phyloP scores from a whole-genome alignment of 30 jellyfish, hydroid and myxozoan species.

The Pelagia noctiluca region DNA sequence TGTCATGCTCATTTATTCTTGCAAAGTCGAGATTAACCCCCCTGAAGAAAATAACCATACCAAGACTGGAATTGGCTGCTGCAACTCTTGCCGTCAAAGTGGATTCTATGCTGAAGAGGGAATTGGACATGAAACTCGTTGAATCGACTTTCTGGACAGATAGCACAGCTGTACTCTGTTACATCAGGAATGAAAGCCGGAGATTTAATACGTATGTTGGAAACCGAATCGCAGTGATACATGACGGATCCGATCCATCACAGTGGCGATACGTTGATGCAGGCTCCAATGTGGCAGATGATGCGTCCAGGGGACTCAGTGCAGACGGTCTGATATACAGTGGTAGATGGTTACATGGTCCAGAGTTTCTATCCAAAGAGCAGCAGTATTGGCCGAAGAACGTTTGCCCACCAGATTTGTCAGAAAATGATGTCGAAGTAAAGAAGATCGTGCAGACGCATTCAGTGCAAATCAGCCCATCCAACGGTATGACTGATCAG shows the following conservation, averaged over 20 bases:
- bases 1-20: conserved; percentile 30
- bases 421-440: conserved; percentile 50
- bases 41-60: conserved; percentile 37
- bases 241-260: conserved; percentile 25
- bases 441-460: conserved; percentile 21
- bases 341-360: conserved; percentile 48
- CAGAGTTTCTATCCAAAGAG: conserved; percentile 45
- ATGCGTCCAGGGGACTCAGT: conserved; percentile 42
- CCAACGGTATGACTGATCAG: conserved; percentile 12
- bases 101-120: conserved; percentile 29
- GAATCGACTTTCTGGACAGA: conserved; percentile 63
- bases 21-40: conserved; percentile 56
- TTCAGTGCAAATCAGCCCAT: conserved; percentile 30
- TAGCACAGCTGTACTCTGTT: conserved; percentile 61
- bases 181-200: conserved; percentile 38
- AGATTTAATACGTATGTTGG: conserved; percentile 47
- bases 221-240: conserved; percentile 36
- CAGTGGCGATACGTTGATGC: conserved; percentile 41
- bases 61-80: conserved; percentile 62
- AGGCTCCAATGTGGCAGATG: conserved; percentile 30
- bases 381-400: conserved; percentile 34
- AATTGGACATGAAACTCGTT: conserved; percentile 51
- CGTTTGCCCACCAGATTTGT: neutral
- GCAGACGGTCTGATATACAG: conserved; percentile 12
- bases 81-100: conserved; percentile 61